These are phyloP conservation scores for Euura lappo DNA, from an alignment of 1,140 invertebrate species.

Conservation along the genomic window DNA sequence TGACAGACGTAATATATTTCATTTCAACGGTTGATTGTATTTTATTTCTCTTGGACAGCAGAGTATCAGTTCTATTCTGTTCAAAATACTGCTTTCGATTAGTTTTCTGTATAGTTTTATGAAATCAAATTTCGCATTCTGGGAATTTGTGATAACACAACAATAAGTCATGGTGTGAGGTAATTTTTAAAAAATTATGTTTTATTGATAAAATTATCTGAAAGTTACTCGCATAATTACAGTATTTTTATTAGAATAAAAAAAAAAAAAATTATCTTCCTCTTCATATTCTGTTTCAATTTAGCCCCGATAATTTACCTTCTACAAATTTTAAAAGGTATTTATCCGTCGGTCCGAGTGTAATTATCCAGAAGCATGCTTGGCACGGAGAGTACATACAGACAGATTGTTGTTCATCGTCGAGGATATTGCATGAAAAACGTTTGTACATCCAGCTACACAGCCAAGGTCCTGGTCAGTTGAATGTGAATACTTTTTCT, in stretches of 20 bases:
- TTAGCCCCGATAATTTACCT: conserved; percentile 1
- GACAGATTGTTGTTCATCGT: no score
- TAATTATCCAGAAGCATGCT: not conserved
- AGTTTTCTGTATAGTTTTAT: not conserved
- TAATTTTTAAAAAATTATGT: not conserved
- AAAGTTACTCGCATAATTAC: not conserved
- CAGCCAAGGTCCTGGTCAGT: not conserved
- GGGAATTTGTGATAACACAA: no score
- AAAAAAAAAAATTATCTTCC: not conserved
- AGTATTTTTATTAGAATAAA: conserved; percentile 2
- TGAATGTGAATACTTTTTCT: not conserved
- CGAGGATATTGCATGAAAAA: no score
- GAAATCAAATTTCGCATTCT: not conserved
- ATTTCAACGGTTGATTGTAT: not conserved
- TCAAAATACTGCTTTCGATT: not conserved
- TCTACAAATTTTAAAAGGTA: not conserved
- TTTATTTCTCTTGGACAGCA: not conserved
- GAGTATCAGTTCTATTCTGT: not conserved
- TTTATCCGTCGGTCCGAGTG: not conserved
- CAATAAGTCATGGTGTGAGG: no score
- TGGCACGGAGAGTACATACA: not conserved
- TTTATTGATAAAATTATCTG: conserved; percentile 1
- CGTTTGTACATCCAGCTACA: not conserved
- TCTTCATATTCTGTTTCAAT: not conserved
- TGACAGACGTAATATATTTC: not conserved